These are phyloP conservation scores for Pyrocoelia pectoralis DNA, from an alignment of 2,888 invertebrate species.

Conservation along the genomic window DNA sequence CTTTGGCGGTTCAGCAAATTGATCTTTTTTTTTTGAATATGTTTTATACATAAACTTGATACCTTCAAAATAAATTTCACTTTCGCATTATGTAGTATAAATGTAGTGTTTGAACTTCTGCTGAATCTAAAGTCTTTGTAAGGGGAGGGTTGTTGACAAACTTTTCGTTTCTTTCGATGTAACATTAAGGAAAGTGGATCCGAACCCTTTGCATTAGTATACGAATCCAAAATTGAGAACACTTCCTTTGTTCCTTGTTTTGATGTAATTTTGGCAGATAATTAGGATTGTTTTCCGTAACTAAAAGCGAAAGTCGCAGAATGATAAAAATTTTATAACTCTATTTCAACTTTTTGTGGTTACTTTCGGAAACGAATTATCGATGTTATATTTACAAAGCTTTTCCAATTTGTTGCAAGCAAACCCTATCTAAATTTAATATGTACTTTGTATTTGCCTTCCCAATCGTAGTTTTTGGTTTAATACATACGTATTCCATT, in stretches of 20 bases:
- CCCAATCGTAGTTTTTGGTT: not conserved
- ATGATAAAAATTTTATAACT: not conserved
- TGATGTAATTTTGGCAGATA: not conserved
- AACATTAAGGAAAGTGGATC: slow-evolving; percentile 2
- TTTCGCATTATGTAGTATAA: slow-evolving; percentile 7
- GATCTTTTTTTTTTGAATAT: not conserved
- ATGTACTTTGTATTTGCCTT: not conserved
- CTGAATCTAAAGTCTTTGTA: slow-evolving; percentile 9
- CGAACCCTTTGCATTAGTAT: not conserved
- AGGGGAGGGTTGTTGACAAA: slow-evolving; percentile 5
- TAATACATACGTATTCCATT: not conserved
- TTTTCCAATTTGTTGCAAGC: not conserved
- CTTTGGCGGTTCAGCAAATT: not conserved
- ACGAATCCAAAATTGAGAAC: not conserved
- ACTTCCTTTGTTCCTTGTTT: not conserved
- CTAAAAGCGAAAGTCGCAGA: not conserved
- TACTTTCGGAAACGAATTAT: not conserved
- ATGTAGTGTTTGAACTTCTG: slow-evolving; percentile 2
- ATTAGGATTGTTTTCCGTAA: not conserved
- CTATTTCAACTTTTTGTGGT: not conserved
- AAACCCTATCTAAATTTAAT: not conserved
- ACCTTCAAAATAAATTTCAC: slow-evolving; percentile 3
- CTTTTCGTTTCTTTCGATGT: slow-evolving; percentile 5
- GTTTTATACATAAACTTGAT: slow-evolving; percentile 5
- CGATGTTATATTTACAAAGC: not conserved